Evolutionary conservation across 1,140 invertebrate species (phyloP).

Genomic region (Plectus sambesii): DNA sequence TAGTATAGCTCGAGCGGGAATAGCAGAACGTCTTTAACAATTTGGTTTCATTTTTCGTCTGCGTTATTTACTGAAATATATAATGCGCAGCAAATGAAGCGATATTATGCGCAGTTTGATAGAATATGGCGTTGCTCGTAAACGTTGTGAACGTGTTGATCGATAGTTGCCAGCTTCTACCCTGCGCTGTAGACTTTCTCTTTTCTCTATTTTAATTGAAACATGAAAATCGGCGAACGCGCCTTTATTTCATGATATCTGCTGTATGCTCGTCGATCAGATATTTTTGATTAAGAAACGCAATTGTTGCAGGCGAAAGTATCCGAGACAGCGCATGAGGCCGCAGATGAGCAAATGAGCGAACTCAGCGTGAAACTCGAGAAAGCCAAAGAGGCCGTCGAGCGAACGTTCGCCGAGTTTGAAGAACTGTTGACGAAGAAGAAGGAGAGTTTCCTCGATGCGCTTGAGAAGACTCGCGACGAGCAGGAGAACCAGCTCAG

Average conservation of each 20-base stretch:
- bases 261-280: background rate
- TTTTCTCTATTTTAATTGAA: background rate
- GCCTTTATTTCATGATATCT: constrained; percentile 1
- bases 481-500: constrained; percentile 72
- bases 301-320: constrained; percentile 50
- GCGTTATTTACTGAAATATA: too few relatives aligned
- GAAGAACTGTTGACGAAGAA: constrained; percentile 67
- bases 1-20: too few relatives aligned
- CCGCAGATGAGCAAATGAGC: constrained; percentile 63
- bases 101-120: too few relatives aligned
- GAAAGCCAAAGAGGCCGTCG: constrained; percentile 67
- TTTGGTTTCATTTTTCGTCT: too few relatives aligned
- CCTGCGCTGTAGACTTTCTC: too few relatives aligned
- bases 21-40: too few relatives aligned
- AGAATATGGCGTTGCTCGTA: too few relatives aligned
- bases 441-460: constrained; percentile 61
- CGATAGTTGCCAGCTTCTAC: too few relatives aligned
- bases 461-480: constrained; percentile 67
- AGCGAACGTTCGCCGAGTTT: constrained; percentile 66
- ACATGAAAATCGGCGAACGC: too few relatives aligned
- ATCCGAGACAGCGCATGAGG: constrained; percentile 61
- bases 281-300: background rate
- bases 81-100: too few relatives aligned
- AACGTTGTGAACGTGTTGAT: too few relatives aligned
- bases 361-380: constrained; percentile 73